phyloP scores from a whole-genome alignment of 2,797 vertebrate species.

The Apodemus agrarius region DNA sequence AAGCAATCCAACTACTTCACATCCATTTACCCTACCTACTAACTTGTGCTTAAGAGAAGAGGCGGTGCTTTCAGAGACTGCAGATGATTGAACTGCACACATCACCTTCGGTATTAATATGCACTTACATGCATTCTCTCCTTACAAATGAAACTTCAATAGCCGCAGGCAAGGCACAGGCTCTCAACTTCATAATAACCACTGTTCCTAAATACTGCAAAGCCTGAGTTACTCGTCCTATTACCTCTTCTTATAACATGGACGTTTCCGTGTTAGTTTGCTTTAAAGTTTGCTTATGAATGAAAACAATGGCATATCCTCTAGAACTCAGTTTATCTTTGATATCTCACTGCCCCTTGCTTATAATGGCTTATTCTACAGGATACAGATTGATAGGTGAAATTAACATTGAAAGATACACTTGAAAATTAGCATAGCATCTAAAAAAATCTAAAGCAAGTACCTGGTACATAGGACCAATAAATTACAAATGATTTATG shows the following conservation, averaged over 20 bases:
- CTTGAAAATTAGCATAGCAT: neutral
- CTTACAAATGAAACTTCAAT: neutral
- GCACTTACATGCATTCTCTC: neutral
- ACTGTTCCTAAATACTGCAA: neutral
- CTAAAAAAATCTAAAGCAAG: neutral
- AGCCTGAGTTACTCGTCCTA: neutral
- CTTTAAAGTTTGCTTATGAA: constrained; percentile 21
- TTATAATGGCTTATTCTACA: neutral
- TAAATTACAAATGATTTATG: neutral
- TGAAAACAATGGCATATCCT: neutral
- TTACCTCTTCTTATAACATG: neutral
- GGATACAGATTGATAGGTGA: neutral
- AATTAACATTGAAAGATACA: neutral
- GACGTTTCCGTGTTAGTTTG: neutral
- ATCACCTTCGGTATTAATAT: accelerated
- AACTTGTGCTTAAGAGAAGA: neutral
- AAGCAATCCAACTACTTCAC: neutral
- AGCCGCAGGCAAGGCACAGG: neutral
- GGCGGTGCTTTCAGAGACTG: neutral
- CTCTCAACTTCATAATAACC: neutral
- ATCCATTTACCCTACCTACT: neutral
- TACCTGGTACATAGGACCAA: neutral
- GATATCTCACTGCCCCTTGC: neutral
- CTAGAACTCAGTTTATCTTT: neutral
- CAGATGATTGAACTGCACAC: neutral